Base-by-base conservation (phyloP, 2,113 vertebrate genomes). In the Gobiocypris rarus region DNA sequence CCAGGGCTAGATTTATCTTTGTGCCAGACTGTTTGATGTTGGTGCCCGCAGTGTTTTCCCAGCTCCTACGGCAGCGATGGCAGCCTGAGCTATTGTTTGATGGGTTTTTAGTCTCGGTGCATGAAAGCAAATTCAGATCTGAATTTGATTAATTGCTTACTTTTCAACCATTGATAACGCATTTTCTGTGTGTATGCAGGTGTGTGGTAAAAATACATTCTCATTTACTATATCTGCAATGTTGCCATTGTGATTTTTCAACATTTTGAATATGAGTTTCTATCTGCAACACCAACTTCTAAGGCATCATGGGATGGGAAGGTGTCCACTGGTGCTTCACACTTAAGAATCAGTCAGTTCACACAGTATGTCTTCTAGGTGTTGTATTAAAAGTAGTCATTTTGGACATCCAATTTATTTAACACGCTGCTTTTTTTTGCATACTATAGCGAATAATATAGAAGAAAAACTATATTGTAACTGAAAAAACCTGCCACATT, bases 21-120 rank as follows among this genome's bases (percentile, higher is more conserved):
- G 28, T 69, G 75, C 81, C 88, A 85, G 54, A 26, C 52, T 83
- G 63, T 88, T 85, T 85, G 73, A 88, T 83, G 86, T 86, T 22
- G 34, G 67, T 45, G 58, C 70, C 84, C 28, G 56, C 52, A 77
- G 56, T 78, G 86, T 61, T 73, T 83, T 88, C 75, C 79, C 82
- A 83, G 24, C 31, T 81, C 78, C 6, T 13, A 58, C 15, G 58
- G 71, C 83, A 65, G 69, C 50, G 48, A 52, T 63, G 84, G 61
- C 78, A 75, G 84, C 45, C n/a, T 70, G 67, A 59, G 52, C 70
- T 87, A 78, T 82, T 75, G 67, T 78, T 77, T 24, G 34, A 77
- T 50, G 11, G 38, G 13, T 43, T 77, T 59, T 38, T 24, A 11
- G 54, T 22, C 56, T 78, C 14, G 31, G 75, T 43, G 34, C 8